phyloP scores from a whole-genome alignment of 2,797 vertebrate species.

The Esox lucius region DNA sequence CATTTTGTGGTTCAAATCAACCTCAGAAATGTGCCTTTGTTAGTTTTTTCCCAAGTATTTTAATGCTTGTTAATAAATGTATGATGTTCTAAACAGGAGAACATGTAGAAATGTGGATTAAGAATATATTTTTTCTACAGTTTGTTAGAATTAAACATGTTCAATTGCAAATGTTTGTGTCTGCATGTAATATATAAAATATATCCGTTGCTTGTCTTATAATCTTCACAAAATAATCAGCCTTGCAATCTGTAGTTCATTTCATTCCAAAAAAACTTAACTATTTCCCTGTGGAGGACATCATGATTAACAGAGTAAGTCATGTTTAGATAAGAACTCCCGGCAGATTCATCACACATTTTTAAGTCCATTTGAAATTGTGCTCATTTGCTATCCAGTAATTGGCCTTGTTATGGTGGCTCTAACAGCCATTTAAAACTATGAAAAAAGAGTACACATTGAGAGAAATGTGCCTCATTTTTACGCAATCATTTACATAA shows the following conservation, averaged over 20 bases:
- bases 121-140: too few relatives aligned
- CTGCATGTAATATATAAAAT: not conserved
- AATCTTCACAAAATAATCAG: not conserved
- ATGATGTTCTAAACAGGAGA: too few relatives aligned
- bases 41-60: too few relatives aligned
- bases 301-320: not conserved
- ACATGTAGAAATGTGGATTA: too few relatives aligned
- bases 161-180: not conserved
- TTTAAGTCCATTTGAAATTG: not conserved
- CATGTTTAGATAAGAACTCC: not conserved
- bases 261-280: not conserved
- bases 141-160: not conserved
- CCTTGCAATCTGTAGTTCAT: not conserved
- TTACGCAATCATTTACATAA: too few relatives aligned
- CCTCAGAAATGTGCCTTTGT: too few relatives aligned
- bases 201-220: not conserved
- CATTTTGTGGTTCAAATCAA: too few relatives aligned
- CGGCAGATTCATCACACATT: not conserved
- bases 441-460: too few relatives aligned
- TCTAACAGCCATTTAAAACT: not conserved
- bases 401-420: not conserved
- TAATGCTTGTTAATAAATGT: too few relatives aligned
- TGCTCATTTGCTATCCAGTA: not conserved
- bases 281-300: not conserved
- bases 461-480: too few relatives aligned